Percentiles rank a stretch among this genome's conserved stretches.
Conservation (phyloP, 2,888 invertebrate genomes). For the Ctena decussata region DNA sequence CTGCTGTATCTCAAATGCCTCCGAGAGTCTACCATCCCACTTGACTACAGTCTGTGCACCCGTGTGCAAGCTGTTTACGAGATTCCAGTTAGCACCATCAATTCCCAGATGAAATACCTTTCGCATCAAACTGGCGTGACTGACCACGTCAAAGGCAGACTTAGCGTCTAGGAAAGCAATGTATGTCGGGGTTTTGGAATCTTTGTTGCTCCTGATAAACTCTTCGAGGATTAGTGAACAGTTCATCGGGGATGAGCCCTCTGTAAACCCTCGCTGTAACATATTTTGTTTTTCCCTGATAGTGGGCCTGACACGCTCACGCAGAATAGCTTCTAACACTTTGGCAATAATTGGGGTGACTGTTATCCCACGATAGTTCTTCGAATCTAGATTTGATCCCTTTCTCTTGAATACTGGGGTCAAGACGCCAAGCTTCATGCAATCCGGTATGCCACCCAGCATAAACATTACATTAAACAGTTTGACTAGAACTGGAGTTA, state of each 20-base stretch:
- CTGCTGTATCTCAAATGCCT: background rate
- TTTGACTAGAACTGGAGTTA: background rate
- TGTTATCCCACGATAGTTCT: background rate
- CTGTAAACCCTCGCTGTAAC: too few relatives aligned
- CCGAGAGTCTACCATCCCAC: conserved; percentile 12
- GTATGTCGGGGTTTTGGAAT: too few relatives aligned
- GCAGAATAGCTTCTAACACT: background rate
- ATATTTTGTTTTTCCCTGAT: too few relatives aligned
- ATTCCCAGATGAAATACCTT: background rate
- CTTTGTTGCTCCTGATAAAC: background rate
- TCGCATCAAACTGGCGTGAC: background rate
- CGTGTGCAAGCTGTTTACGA: background rate
- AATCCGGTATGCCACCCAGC: background rate
- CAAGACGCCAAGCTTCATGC: background rate
- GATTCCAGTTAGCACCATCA: background rate
- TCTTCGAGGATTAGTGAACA: background rate
- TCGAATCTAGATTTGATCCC: background rate
- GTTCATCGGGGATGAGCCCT: background rate
- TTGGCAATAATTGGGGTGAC: background rate
- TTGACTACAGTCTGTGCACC: background rate
- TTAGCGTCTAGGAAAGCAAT: conserved; percentile 2
- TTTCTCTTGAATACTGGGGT: background rate
- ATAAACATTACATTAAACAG: background rate
- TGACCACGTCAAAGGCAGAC: background rate
- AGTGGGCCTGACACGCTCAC: background rate